These are phyloP conservation scores for Enteromius treurensis DNA, from an alignment of 2,797 vertebrate species.

Conservation along the genomic window DNA sequence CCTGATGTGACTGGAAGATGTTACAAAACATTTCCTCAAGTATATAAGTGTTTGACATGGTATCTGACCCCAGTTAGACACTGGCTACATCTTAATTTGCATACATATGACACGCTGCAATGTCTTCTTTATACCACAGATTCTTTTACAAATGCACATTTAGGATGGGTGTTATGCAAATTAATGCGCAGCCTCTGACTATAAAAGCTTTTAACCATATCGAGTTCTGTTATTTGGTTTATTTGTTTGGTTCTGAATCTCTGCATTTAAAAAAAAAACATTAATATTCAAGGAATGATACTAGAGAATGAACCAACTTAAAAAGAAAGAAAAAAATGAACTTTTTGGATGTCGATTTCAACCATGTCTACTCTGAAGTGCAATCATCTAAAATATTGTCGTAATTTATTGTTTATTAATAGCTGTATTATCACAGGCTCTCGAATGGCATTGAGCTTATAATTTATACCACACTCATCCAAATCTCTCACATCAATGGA, in stretches of 20 bases:
- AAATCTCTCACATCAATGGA: constrained; percentile 46
- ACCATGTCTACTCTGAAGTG: constrained; percentile 29
- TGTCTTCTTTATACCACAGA: not conserved
- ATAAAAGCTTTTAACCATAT: constrained; percentile 13
- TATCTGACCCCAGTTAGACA: constrained; percentile 1
- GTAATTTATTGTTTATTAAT: constrained; percentile 48
- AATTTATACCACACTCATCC: constrained; percentile 43
- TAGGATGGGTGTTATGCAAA: not conserved
- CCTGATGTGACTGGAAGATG: constrained; percentile 7
- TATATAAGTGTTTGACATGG: not conserved
- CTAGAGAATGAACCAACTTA: not conserved
- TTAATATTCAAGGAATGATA: not conserved
- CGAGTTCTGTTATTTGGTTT: constrained; percentile 20
- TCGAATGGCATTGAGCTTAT: constrained; percentile 36
- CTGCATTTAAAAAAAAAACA: not conserved
- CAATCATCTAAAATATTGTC: constrained; percentile 36
- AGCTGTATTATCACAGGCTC: constrained; percentile 25
- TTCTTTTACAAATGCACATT: not conserved
- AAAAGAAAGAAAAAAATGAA: not conserved
- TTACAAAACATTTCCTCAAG: constrained; percentile 7
- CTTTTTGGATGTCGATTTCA: constrained; percentile 1
- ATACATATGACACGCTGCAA: constrained; percentile 6
- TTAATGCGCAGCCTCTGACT: not conserved
- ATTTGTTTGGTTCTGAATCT: not conserved
- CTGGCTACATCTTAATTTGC: not conserved